Base-by-base conservation (phyloP, 2,888 invertebrate genomes). In the Corythucha ciliata region DNA sequence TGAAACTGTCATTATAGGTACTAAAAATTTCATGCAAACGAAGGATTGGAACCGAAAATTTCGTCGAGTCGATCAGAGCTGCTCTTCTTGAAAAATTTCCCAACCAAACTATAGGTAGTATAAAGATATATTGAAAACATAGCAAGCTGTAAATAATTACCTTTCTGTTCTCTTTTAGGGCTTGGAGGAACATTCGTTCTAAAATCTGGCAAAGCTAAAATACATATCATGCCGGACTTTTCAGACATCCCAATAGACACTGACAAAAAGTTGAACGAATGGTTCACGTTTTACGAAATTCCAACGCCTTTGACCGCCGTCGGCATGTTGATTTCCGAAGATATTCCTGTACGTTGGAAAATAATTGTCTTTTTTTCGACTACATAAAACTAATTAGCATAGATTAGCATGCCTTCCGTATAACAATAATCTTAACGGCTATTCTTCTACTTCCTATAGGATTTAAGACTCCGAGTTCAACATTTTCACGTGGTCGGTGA, bases 181-280 rank as follows among this genome's bases (percentile, higher is more conserved):
- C 67, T 97, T 52, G 96, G 94, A 52, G 97, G 97, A 49, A 76
- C 81, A 33, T 96, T 97, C 70, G 64, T 91, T 46, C 69, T 97
- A 46, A 81, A 80, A 61, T 74, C 77, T 58, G 96, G 96, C 1
- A 79, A 78, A 66, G 89, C 80, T 1, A 84, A 85, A 67, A 81
- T 89, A 66, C 97, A 98, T 71, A 83, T 98, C 58, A 97, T 98
- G 97, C 85, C 89, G 29, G 90, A 92, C 67, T 97, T 96, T 71
- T 85, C 90, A 1, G 66, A 71, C 52, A 73, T 72, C 2, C 84
- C 90, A 18, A 69, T 97, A 48, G 73, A 74, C 48, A 76, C 75
- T 10, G 82, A 87, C 61, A 75, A 74, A 6, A 81, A 83, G 62
- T 76, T 94, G 16, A 81, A 91, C 66, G 66, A 75, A 39, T 98